A percentile compares a stretch with the other conserved stretches of the same genome.
phyloP scores from a whole-genome alignment of 1,140 invertebrate genomes.

The Nephila pilipes region DNA sequence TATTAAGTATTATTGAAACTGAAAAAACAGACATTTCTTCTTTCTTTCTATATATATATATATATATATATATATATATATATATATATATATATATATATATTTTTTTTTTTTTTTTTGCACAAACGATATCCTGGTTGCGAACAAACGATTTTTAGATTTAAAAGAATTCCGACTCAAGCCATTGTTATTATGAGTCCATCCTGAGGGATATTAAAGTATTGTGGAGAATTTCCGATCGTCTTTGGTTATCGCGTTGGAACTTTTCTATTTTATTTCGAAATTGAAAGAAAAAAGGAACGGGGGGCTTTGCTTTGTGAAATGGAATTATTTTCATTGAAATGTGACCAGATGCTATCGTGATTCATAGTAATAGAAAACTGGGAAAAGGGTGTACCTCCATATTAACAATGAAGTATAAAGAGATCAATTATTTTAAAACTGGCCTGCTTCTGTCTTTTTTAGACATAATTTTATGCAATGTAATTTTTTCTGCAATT shows the following conservation, averaged over 20 bases:
- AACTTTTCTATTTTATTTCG: constrained; percentile 54
- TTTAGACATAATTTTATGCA: too few species aligned
- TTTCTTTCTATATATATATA: not conserved
- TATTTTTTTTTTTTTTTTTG: not conserved
- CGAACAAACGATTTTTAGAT: not conserved
- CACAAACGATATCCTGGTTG: not conserved
- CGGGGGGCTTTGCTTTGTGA: constrained; percentile 31
- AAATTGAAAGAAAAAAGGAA: constrained; percentile 36
- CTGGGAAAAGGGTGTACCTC: not conserved
- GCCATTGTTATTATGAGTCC: constrained; percentile 61
- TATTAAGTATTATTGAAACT: not conserved
- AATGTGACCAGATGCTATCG: constrained; percentile 71
- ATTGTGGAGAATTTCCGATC: constrained; percentile 55
- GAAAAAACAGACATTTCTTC: not conserved
- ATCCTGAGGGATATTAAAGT: constrained; percentile 40
- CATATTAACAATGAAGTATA: not conserved
- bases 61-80: too few species aligned
- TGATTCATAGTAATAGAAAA: constrained; percentile 59
- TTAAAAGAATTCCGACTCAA: constrained; percentile 32
- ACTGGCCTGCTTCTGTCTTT: too few species aligned
- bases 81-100: too few species aligned
- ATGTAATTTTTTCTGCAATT: too few species aligned
- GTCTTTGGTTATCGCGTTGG: constrained; percentile 60
- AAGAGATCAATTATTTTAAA: too few species aligned
- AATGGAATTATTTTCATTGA: constrained; percentile 68